These are phyloP conservation scores for Parascotia fuliginaria DNA, from an alignment of 2,888 invertebrate species.

Conservation along the genomic window DNA sequence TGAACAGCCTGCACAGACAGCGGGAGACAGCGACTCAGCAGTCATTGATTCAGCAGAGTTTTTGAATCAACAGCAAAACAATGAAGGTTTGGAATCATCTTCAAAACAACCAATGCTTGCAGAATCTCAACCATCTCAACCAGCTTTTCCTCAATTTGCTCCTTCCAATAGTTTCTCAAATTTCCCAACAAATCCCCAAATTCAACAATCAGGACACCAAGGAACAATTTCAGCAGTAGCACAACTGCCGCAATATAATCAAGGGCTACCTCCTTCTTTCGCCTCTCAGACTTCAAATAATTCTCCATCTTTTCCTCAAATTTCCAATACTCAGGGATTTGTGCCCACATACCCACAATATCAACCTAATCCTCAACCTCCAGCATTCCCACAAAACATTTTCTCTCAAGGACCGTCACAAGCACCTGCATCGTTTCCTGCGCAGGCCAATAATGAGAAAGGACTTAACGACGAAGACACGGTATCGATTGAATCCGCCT, in stretches of 20 bases:
- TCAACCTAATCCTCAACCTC: constrained; percentile 44
- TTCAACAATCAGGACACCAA: neutral
- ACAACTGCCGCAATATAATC: neutral
- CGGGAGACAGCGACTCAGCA: constrained; percentile 69
- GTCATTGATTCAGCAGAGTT: constrained; percentile 74
- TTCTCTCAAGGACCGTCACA: constrained; percentile 51
- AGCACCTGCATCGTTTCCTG: constrained; percentile 62
- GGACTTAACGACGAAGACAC: constrained; percentile 77
- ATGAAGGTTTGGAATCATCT: constrained; percentile 39
- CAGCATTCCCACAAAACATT: constrained; percentile 37
- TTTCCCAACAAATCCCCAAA: constrained; percentile 6
- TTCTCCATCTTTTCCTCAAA: neutral
- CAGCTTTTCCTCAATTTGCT: neutral
- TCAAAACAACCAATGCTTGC: constrained; percentile 2
- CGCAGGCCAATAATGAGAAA: constrained; percentile 52
- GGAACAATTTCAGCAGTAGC: neutral
- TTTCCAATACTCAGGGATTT: constrained; percentile 2
- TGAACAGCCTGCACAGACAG: constrained; percentile 43
- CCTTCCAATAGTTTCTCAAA: constrained; percentile 4
- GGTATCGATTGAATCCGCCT: constrained; percentile 77
- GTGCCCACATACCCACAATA: constrained; percentile 34
- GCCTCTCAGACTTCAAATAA: neutral
- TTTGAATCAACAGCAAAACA: constrained; percentile 46
- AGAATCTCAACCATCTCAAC: constrained; percentile 8
- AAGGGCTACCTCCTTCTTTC: neutral